Conservation (phyloP, 2,888 invertebrate genomes). For the Polietes domitor region DNA sequence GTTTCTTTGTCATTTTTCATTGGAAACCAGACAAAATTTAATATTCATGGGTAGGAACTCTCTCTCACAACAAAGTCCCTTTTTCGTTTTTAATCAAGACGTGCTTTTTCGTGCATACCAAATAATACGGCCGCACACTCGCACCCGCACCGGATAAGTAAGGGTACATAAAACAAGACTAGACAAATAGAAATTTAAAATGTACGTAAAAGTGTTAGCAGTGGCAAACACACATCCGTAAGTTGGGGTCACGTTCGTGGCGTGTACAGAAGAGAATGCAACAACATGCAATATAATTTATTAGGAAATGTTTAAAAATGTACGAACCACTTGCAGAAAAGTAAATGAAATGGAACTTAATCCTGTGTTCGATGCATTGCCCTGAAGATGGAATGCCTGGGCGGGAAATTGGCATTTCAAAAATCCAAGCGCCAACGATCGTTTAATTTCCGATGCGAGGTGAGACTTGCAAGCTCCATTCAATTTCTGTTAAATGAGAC, state of each 20-base stretch:
- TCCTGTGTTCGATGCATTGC: neutral
- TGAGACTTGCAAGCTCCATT: neutral
- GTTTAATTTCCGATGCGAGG: constrained; percentile 16
- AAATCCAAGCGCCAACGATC: neutral
- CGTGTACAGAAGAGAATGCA: constrained; percentile 20
- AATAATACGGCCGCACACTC: neutral
- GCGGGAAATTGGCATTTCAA: constrained; percentile 1
- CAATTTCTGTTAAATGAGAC: constrained; percentile 6
- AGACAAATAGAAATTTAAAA: constrained; percentile 67
- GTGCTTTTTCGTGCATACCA: constrained; percentile 16
- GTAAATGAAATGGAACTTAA: constrained; percentile 22
- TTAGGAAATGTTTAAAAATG: constrained; percentile 28
- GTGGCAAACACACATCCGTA: neutral
- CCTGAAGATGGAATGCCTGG: neutral
- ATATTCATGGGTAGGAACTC: neutral
- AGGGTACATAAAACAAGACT: constrained; percentile 61
- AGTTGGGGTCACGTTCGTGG: constrained; percentile 59
- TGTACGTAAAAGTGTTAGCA: constrained; percentile 60
- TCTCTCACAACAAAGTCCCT: neutral
- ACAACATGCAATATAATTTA: constrained; percentile 48
- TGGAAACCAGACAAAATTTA: constrained; percentile 3
- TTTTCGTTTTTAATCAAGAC: constrained; percentile 33
- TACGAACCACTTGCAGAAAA: neutral
- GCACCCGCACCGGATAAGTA: neutral
- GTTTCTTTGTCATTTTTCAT: neutral